Evolutionary conservation across 2,888 invertebrate species (phyloP).

Genomic region (Eudemis profundana): DNA sequence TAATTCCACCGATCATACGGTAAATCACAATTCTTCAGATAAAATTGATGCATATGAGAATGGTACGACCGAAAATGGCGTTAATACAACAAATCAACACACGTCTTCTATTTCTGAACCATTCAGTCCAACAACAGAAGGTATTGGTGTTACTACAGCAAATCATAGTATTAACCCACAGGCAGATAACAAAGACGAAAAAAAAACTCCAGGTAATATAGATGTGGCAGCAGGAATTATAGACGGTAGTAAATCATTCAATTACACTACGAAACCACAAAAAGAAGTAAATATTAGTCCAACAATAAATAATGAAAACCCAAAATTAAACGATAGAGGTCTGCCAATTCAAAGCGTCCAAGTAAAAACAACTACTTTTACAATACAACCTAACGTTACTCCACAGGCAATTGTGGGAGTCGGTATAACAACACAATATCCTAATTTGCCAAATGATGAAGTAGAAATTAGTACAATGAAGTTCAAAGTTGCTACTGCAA

Average conservation of each 20-base stretch:
- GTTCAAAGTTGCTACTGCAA: too few relatives aligned
- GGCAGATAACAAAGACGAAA: neutral
- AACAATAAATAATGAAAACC: neutral
- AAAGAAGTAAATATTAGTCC: neutral
- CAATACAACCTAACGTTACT: neutral
- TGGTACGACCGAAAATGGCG: too few relatives aligned
- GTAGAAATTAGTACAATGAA: too few relatives aligned
- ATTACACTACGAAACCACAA: neutral
- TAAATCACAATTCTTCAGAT: neutral
- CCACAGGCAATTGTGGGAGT: too few relatives aligned
- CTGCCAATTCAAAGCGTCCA: neutral
- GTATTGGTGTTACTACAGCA: neutral
- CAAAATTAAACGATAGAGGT: neutral
- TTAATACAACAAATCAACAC: too few relatives aligned
- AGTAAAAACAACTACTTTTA: neutral
- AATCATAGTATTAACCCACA: neutral
- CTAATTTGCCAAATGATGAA: too few relatives aligned
- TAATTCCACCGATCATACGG: neutral
- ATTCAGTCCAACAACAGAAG: neutral
- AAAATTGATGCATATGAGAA: neutral
- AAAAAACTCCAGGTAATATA: neutral
- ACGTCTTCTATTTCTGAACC: too few relatives aligned
- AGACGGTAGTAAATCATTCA: neutral
- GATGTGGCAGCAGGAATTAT: too few relatives aligned
- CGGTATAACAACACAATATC: neutral